A percentile compares a stretch with the other conserved stretches of the same genome.
Conservation (phyloP, 2,797 vertebrate species). For the Crenuchus spilurus region DNA sequence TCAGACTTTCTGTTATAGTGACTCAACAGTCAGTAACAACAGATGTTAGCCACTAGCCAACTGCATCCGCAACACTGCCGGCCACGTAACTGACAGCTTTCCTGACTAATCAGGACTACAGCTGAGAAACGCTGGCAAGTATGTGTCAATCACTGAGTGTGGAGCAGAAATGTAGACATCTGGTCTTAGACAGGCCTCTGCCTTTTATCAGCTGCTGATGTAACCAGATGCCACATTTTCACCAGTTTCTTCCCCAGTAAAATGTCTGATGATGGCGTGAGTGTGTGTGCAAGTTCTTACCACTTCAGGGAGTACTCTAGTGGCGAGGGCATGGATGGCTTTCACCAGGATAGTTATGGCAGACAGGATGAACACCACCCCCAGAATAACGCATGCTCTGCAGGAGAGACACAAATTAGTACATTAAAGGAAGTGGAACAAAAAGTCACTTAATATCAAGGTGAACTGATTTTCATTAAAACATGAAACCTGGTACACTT, state of each 20-base stretch:
- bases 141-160: not conserved
- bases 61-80: not conserved
- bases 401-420: conserved; percentile 18
- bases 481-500: no score
- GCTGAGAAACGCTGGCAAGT: not conserved
- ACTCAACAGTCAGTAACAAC: not conserved
- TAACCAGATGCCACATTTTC: no score
- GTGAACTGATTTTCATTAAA: no score
- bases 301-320: conserved; percentile 94
- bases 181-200: not conserved
- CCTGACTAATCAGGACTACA: not conserved
- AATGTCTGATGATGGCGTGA: not conserved
- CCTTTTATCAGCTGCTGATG: not conserved
- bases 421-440: not conserved
- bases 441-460: not conserved
- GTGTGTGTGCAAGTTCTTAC: conserved; percentile 74
- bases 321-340: conserved; percentile 94
- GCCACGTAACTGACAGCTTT: not conserved
- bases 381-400: conserved; percentile 94
- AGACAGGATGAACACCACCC: conserved; percentile 93
- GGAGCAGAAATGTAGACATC: not conserved
- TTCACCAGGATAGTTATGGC: conserved; percentile 95
- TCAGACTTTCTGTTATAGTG: no score
- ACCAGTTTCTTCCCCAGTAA: not conserved
- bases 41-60: not conserved